A percentile compares a stretch with the other conserved stretches of the same genome.
Evolutionary conservation across 2,113 vertebrate species (phyloP).

Genomic region (Rhea pennata): DNA sequence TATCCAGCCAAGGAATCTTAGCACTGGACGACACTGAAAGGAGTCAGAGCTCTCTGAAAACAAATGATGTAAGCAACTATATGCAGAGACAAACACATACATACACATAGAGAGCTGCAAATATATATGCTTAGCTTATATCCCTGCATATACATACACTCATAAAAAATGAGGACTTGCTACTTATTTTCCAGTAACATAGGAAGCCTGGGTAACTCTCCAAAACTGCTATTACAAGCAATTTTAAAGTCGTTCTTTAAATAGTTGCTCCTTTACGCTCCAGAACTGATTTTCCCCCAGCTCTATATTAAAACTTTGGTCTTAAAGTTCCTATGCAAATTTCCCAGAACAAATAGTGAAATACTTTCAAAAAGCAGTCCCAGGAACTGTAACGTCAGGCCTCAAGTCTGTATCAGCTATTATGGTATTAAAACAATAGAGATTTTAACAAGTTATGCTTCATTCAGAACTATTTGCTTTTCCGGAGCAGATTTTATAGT

Average conservation of each 20-base stretch:
- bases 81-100: background rate
- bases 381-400: background rate
- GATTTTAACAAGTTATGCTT: background rate
- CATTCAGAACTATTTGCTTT: background rate
- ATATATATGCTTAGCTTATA: background rate
- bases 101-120: background rate
- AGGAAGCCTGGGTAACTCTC: fast-evolving
- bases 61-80: background rate
- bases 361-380: background rate
- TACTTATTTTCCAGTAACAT: background rate
- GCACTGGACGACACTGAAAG: background rate
- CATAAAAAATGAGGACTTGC: background rate
- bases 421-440: background rate
- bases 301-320: background rate
- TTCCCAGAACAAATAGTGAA: background rate
- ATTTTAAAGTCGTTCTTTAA: background rate
- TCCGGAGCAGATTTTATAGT: background rate
- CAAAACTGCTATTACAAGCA: background rate
- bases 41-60: background rate
- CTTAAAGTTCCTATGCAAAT: background rate
- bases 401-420: background rate
- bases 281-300: background rate
- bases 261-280: background rate
- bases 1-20: background rate
- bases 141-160: background rate